phyloP scores from a whole-genome alignment of 2,888 invertebrate species.

The Papilio protenor region DNA sequence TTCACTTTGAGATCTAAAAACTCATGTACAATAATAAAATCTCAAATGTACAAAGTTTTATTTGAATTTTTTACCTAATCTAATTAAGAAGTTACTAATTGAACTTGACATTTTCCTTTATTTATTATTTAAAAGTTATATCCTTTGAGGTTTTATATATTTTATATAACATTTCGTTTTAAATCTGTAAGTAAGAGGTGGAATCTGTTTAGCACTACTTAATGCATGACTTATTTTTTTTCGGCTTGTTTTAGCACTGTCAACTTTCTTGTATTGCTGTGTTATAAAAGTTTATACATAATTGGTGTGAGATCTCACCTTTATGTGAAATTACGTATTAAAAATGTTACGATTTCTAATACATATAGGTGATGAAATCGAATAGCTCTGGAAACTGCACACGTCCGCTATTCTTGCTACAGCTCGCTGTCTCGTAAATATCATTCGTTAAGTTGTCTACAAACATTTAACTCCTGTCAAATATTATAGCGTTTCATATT shows the following conservation, averaged over 20 bases:
- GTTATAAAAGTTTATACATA: conserved; percentile 23
- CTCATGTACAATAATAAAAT: not conserved
- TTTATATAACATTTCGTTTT: not conserved
- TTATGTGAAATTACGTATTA: conserved; percentile 36
- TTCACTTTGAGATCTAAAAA: not conserved
- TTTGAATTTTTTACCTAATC: not conserved
- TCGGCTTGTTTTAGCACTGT: conserved; percentile 11
- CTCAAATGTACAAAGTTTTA: not conserved
- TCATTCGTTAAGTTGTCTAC: conserved; percentile 9
- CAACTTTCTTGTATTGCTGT: conserved; percentile 16
- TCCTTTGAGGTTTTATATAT: not conserved
- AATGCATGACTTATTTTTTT: not conserved
- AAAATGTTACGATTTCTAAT: conserved; percentile 47
- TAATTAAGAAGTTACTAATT: not conserved
- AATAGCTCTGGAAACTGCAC: conserved; percentile 39
- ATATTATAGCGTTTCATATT: not conserved
- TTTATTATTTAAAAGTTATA: not conserved
- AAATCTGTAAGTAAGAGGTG: not conserved
- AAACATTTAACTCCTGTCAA: conserved; percentile 17
- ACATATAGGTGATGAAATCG: conserved; percentile 43
- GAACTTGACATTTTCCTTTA: not conserved
- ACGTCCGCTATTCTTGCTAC: conserved; percentile 11
- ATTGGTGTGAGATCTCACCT: conserved; percentile 18
- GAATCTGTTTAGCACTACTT: not conserved
- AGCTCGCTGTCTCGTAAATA: not conserved